Percentiles rank a stretch among this genome's conserved stretches.
These are phyloP conservation scores for Lutraria rhynchaena DNA, from an alignment of 1,140 invertebrate species.

Conservation along the genomic window DNA sequence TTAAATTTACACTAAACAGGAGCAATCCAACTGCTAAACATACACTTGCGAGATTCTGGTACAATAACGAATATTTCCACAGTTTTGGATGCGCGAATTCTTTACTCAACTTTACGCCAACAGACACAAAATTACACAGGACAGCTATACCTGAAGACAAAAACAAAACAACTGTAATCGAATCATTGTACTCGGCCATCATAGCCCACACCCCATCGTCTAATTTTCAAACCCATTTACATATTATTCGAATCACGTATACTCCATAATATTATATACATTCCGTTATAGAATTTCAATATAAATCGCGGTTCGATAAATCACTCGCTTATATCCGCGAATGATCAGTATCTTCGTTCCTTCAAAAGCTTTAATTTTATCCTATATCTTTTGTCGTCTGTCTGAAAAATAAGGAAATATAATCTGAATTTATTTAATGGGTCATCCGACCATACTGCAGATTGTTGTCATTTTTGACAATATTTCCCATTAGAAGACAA, in stretches of 20 bases:
- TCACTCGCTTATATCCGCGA: not conserved
- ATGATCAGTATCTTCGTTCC: not conserved
- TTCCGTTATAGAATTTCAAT: not conserved
- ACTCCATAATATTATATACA: not conserved
- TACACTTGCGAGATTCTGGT: slow-evolving; percentile 58
- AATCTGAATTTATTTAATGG: not conserved
- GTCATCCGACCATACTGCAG: not conserved
- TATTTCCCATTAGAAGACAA: not conserved
- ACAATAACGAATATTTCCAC: slow-evolving; percentile 63
- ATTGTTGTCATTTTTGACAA: slow-evolving; percentile 16
- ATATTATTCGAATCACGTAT: not conserved
- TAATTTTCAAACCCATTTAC: slow-evolving; percentile 19
- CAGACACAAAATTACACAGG: slow-evolving; percentile 29
- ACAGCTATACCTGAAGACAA: slow-evolving; percentile 19
- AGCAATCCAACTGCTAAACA: slow-evolving; percentile 58
- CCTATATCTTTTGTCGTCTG: not conserved
- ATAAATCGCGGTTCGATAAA: not conserved
- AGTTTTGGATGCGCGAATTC: slow-evolving; percentile 63
- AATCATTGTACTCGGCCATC: slow-evolving; percentile 37
- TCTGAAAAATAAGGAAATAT: not conserved
- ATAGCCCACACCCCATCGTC: not conserved
- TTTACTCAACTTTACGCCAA: slow-evolving; percentile 48
- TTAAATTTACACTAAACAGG: slow-evolving; percentile 43
- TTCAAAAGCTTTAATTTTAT: not conserved
- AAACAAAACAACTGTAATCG: slow-evolving; percentile 25